Evolutionary conservation across 1,140 invertebrate species (phyloP).

Genomic region (Eubasilissa regina): DNA sequence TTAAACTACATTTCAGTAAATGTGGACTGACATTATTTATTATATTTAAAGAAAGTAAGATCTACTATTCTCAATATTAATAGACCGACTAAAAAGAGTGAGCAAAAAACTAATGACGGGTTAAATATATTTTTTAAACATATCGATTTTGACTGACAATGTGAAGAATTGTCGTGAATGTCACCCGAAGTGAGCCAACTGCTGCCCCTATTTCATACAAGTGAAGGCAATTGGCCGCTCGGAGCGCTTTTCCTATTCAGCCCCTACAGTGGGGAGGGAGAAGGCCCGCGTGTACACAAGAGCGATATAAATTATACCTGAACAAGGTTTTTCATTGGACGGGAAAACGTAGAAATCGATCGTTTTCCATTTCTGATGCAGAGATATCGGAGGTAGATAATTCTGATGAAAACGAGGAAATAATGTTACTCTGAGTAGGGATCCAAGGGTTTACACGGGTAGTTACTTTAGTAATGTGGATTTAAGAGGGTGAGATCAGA

Average conservation of each 20-base stretch:
- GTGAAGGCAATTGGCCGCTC: background rate
- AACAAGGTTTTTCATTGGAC: constrained; percentile 1
- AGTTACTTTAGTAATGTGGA: background rate
- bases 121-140: no score
- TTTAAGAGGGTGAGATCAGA: background rate
- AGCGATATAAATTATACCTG: constrained; percentile 29
- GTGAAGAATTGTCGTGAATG: no score
- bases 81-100: no score
- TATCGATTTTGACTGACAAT: no score
- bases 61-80: no score
- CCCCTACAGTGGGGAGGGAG: background rate
- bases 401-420: background rate
- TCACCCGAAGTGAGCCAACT: no score
- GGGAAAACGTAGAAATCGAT: constrained; percentile 18
- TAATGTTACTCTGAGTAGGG: background rate
- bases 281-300: constrained; percentile 1
- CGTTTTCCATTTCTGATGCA: background rate
- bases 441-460: background rate
- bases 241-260: constrained; percentile 6
- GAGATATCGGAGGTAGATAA: background rate
- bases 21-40: no score
- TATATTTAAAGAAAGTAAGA: no score
- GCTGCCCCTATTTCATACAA: no score
- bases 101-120: no score
- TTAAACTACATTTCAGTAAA: no score